Conservation (phyloP, 2,888 invertebrate species). For the Sympetrum striolatum region DNA sequence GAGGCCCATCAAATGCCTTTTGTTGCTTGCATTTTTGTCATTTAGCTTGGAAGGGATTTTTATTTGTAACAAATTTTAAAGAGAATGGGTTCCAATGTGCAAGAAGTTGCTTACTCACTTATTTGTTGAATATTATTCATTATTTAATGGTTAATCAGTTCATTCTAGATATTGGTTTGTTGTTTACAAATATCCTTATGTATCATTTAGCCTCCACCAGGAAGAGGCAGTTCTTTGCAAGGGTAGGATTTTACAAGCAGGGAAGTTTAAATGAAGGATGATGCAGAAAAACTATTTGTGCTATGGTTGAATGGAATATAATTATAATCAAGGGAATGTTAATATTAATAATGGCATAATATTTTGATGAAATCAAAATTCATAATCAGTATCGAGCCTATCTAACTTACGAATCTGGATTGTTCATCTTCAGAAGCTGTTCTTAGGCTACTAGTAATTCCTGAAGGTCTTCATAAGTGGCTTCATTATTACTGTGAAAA, state of each 20-base stretch:
- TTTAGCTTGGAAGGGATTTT: neutral
- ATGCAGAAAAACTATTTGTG: neutral
- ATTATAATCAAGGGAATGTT: slow-evolving; percentile 5
- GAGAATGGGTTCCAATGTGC: neutral
- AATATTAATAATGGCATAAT: neutral
- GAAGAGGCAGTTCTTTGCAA: slow-evolving; percentile 6
- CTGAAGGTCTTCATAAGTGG: slow-evolving; percentile 62
- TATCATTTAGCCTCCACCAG: neutral
- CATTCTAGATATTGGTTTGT: slow-evolving; percentile 17
- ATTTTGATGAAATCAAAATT: slow-evolving; percentile 41
- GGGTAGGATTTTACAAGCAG: neutral
- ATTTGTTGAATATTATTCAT: slow-evolving; percentile 3
- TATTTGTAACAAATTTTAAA: slow-evolving; percentile 8
- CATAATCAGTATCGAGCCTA: neutral
- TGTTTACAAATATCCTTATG: slow-evolving; percentile 29
- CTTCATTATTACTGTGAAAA: slow-evolving; percentile 65
- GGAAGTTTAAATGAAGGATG: neutral
- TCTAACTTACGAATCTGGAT: slow-evolving; percentile 19
- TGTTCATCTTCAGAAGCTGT: slow-evolving; percentile 1
- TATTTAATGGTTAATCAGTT: slow-evolving; percentile 8
- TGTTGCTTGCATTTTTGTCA: slow-evolving; percentile 14
- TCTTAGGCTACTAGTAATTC: neutral
- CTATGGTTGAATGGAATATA: slow-evolving; percentile 30
- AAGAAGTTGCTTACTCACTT: neutral
- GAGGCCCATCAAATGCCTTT: neutral